Base-by-base conservation (phyloP, 2,888 invertebrate species). In the Lasioglossum vierecki region DNA sequence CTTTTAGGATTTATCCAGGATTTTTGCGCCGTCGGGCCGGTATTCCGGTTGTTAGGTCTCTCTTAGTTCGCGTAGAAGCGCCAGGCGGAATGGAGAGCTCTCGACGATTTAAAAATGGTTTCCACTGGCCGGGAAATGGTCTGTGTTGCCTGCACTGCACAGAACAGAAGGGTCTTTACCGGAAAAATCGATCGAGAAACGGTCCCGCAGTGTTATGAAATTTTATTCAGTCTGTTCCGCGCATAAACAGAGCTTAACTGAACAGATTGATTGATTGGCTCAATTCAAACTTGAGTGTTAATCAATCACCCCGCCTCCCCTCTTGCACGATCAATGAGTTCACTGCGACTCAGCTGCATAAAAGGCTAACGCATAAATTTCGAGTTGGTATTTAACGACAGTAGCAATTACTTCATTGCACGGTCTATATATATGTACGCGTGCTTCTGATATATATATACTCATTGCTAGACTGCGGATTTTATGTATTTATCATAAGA, bases 51-150 rank as follows among this genome's bases (percentile, higher is more conserved):
- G 83, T 88, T 85, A 80, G 82, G 85, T 72, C 80, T 79, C 80
- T 63, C 79, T 82, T 85, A 80, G 75, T 78, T 76, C 35, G 60
- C 66, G 46, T 71, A 72, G 46, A 84, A 84, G 79, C 82, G 84
- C 53, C 81, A 74, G 44, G 76, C 81, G 74, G 79, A 90, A 90
- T 82, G 82, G 79, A 90, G 88, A 74, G 82, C 71, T 76, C 88
- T 88, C 74, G 77, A 72, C 79, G 82, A 83, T 84, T 86, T 90
- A 88, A 89, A 90, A 89, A 89, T 88, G 90, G 79, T 88, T 82
- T 83, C 57, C 80, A 49, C 4, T 44, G 26, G 79, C 46, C 76
- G 71, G 85, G 82, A 89, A 89, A 77, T 68, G 74, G 77, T 60
- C 76, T 70, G 57, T 68, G 46, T 80, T 73, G 41, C n/a, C 66